phyloP scores from a whole-genome alignment of 2,888 invertebrate genomes.

The Netelia melanura region DNA sequence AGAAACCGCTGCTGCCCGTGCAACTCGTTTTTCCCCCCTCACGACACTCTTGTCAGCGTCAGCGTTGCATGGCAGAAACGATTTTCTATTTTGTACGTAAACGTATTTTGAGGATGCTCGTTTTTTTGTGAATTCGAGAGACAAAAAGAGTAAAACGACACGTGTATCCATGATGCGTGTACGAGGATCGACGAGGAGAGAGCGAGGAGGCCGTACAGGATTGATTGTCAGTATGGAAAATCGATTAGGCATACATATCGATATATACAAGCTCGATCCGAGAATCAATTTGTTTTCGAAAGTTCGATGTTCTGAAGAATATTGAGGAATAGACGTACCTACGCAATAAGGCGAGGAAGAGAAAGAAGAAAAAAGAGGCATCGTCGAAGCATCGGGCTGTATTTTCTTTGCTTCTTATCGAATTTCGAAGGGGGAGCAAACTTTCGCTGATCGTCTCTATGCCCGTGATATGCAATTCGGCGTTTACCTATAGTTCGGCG shows the following conservation, averaged over 20 bases:
- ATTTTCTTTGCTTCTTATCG: slow-evolving; percentile 45
- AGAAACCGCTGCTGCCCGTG: slow-evolving; percentile 19
- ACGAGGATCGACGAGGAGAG: slow-evolving; percentile 23
- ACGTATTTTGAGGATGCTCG: slow-evolving; percentile 45
- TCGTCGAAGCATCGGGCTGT: slow-evolving; percentile 27
- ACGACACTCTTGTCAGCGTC: slow-evolving; percentile 42
- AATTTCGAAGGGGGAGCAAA: slow-evolving; percentile 22
- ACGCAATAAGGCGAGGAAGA: slow-evolving; percentile 12
- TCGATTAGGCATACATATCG: slow-evolving; percentile 42
- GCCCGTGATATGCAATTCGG: slow-evolving; percentile 49
- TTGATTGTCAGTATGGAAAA: slow-evolving; percentile 24
- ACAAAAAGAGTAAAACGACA: slow-evolving; percentile 30
- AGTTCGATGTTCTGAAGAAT: slow-evolving; percentile 34
- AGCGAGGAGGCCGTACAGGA: background rate
- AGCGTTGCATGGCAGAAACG: slow-evolving; percentile 49
- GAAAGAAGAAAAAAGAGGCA: slow-evolving; percentile 9
- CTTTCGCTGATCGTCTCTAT: slow-evolving; percentile 52
- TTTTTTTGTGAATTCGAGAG: slow-evolving; percentile 23
- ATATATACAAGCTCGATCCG: background rate
- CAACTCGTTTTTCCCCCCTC: background rate
- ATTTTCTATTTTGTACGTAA: slow-evolving; percentile 46
- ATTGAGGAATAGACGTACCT: background rate
- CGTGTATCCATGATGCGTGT: slow-evolving; percentile 11
- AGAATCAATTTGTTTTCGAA: slow-evolving; percentile 58
- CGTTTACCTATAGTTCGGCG: slow-evolving; percentile 48